Evolutionary conservation across 1,140 invertebrate genomes (phyloP).

Genomic region (Battus philenor): DNA sequence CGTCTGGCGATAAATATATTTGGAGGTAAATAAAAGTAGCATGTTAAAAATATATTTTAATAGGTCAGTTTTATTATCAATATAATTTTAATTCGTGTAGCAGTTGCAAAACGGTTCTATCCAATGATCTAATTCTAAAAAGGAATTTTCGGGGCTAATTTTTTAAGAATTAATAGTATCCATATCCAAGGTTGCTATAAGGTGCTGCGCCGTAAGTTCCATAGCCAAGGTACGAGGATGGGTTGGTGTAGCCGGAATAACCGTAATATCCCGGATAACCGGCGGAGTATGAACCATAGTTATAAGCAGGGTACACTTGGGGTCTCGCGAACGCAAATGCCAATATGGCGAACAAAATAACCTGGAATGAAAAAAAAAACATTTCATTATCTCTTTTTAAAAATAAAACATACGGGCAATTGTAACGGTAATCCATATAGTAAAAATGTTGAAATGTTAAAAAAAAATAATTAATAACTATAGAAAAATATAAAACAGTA

Average conservation of each 20-base stretch:
- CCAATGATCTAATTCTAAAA: too few species aligned
- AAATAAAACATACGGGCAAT: too few species aligned
- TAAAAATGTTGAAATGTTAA: background rate
- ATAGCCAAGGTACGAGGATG: slow-evolving; percentile 45
- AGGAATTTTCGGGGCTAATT: too few species aligned
- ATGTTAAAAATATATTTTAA: too few species aligned
- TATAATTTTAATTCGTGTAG: too few species aligned
- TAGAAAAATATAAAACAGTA: background rate
- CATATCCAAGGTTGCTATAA: slow-evolving; percentile 47
- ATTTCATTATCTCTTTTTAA: background rate
- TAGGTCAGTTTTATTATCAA: too few species aligned
- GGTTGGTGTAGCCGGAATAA: slow-evolving; percentile 57
- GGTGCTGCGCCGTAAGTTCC: slow-evolving; percentile 38
- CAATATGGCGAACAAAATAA: slow-evolving; percentile 51
- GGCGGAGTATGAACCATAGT: slow-evolving; percentile 40
- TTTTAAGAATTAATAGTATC: slow-evolving; percentile 52
- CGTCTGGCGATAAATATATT: too few species aligned
- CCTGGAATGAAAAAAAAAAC: slow-evolving; percentile 33
- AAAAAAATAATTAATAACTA: background rate
- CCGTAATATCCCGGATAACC: slow-evolving; percentile 58
- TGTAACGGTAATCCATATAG: too few species aligned
- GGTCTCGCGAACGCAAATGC: slow-evolving; percentile 48
- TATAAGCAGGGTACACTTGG: slow-evolving; percentile 47
- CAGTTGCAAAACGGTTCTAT: too few species aligned
- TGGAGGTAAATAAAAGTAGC: too few species aligned